phyloP scores from a whole-genome alignment of 2,888 invertebrate genomes.

The Acrobasis repandana region DNA sequence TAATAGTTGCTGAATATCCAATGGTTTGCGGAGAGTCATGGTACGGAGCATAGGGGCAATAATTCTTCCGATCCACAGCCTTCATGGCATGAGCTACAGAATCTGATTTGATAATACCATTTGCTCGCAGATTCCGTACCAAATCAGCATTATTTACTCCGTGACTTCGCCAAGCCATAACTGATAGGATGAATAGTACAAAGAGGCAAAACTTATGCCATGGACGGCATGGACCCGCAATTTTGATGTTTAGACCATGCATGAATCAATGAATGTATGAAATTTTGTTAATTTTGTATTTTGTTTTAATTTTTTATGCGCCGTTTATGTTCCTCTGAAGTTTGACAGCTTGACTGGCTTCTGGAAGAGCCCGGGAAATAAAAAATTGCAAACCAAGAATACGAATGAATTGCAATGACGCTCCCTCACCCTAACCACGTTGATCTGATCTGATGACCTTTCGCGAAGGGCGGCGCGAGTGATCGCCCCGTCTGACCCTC shows the following conservation, averaged over 20 bases:
- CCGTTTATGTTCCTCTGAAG: no score
- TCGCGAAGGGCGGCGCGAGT: background rate
- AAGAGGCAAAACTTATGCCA: constrained; percentile 45
- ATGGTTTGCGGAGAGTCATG: constrained; percentile 96
- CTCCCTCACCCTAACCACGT: background rate
- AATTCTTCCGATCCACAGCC: constrained; percentile 92
- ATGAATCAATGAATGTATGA: background rate
- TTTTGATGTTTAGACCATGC: constrained; percentile 24
- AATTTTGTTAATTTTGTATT: no score
- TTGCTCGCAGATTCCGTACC: constrained; percentile 89
- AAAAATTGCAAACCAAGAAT: background rate
- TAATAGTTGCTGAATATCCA: constrained; percentile 97
- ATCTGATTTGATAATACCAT: constrained; percentile 90
- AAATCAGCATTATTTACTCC: constrained; percentile 92
- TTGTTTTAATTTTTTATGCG: no score
- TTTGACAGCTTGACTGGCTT: no score
- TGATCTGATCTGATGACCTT: background rate
- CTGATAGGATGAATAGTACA: constrained; percentile 33
- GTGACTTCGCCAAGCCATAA: constrained; percentile 95
- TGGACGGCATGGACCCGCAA: constrained; percentile 28
- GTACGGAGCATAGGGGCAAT: constrained; percentile 90
- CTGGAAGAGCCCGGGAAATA: no score
- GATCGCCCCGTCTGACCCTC: background rate
- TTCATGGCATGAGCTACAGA: constrained; percentile 91
- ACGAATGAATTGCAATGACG: background rate